These are phyloP conservation scores for Cryptosula pallasiana DNA, from an alignment of 2,888 invertebrate genomes.

Conservation along the genomic window DNA sequence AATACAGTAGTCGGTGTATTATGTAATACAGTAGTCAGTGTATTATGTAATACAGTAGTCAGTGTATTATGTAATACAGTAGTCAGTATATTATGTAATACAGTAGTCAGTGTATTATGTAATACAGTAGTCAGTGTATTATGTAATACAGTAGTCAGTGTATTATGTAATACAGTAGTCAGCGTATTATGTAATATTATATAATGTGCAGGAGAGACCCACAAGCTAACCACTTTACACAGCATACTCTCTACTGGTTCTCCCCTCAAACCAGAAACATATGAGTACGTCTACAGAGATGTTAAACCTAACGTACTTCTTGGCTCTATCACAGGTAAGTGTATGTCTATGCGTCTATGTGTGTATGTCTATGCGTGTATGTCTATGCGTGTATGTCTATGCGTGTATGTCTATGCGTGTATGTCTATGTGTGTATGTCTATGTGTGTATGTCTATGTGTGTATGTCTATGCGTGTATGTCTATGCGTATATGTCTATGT, in stretches of 20 bases:
- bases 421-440: neutral
- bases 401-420: neutral
- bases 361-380: neutral
- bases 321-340: slow-evolving; percentile 56
- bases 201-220: slow-evolving; percentile 49
- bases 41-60: too few species aligned
- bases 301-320: slow-evolving; percentile 56
- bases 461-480: neutral
- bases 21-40: too few species aligned
- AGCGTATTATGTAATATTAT: too few species aligned
- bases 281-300: slow-evolving; percentile 58
- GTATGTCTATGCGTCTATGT: neutral
- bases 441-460: neutral
- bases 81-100: too few species aligned
- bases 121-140: too few species aligned
- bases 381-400: neutral
- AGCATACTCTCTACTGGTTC: slow-evolving; percentile 58
- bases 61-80: too few species aligned
- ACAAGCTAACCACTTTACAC: slow-evolving; percentile 54
- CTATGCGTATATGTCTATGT: neutral
- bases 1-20: too few species aligned
- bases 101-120: too few species aligned
- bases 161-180: too few species aligned
- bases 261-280: slow-evolving; percentile 57
- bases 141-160: too few species aligned